Base-by-base conservation (phyloP, 1,140 invertebrate genomes). In the Mamestra configurata region DNA sequence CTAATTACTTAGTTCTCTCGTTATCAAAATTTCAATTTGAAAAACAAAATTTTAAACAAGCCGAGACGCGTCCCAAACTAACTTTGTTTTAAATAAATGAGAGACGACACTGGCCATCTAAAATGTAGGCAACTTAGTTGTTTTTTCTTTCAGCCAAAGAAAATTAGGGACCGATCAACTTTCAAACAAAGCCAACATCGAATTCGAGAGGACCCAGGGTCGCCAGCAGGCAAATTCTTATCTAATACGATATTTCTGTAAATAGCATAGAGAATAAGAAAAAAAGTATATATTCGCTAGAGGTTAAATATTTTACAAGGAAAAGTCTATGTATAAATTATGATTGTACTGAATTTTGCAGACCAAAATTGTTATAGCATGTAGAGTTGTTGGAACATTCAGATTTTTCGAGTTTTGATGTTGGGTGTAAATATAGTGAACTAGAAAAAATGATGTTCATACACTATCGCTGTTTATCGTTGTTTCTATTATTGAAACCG, bases 151-250 rank as follows among this genome's bases (percentile, higher is more conserved):
- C 40, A 79, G 68, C 77, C 77, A 79, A 83, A 82, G 57, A 80
- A 82, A 85, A 82, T 82, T 85, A 82, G 75, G 73, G 20, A 35
- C 53, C 80, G 79, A 83, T 83, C 82, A 80, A 85, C 66, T 85
- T 85, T 80, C 80, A 80, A 79, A 80, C 80, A 82, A 80, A 79
- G 79, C 64, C 73, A 66, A 76, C 59, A 73, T 73, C 70, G 82
- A 83, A 83, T 81, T 79, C 31, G 77, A 80, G 61, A 72, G 49
- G 22, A n/a, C n/a, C 20, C 43, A 66, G 75, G 59, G 75, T 24
- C 75, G 46, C 27, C 75, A 68, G 22, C 37, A 20, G 13, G n/a
- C 20, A 53, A 22, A 37, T 66, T 31, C 27, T 64, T 27, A 27
- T 61, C 18, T 4, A 22, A 27, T 46, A 46, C 22, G 55, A 76